Conservation (phyloP, 1,140 invertebrate genomes). For the Zaprionus taronus region DNA sequence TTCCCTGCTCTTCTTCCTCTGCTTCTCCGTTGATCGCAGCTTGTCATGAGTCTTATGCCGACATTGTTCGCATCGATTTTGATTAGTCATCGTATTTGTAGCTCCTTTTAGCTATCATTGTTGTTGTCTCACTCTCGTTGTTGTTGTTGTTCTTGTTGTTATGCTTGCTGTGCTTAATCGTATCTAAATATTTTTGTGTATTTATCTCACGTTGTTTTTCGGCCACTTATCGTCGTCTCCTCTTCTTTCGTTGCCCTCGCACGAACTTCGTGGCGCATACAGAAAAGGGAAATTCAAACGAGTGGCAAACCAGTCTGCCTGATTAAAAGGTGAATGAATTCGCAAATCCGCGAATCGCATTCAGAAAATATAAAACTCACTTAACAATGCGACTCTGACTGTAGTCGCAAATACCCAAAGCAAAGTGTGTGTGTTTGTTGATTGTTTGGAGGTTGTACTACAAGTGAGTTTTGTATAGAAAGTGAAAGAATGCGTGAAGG, state of each 20-base stretch:
- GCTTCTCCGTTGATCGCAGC: constrained; percentile 1
- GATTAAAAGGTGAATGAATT: constrained; percentile 82
- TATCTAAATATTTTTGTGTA: constrained; percentile 65
- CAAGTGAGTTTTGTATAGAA: background rate
- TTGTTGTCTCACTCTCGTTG: background rate
- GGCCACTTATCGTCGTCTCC: constrained; percentile 55
- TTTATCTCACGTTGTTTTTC: constrained; percentile 67
- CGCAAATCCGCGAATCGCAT: constrained; percentile 51
- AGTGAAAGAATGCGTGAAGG: background rate
- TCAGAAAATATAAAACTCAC: constrained; percentile 24
- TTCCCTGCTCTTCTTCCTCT: background rate
- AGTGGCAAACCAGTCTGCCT: constrained; percentile 68
- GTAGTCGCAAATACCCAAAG: constrained; percentile 10
- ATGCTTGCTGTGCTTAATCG: constrained; percentile 38
- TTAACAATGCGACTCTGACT: background rate
- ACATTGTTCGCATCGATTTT: constrained; percentile 45
- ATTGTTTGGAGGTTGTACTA: background rate
- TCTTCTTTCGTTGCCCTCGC: constrained; percentile 22
- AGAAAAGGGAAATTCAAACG: constrained; percentile 68
- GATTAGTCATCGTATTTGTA: constrained; percentile 61
- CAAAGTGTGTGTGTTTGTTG: background rate
- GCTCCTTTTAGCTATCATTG: constrained; percentile 43
- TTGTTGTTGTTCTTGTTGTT: constrained; percentile 8
- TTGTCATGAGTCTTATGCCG: constrained; percentile 40
- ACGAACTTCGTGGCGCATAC: constrained; percentile 67